Percentiles rank a stretch among this genome's conserved stretches.
phyloP scores from a whole-genome alignment of 2,888 invertebrate genomes.

The Leptopilina drosophilae region DNA sequence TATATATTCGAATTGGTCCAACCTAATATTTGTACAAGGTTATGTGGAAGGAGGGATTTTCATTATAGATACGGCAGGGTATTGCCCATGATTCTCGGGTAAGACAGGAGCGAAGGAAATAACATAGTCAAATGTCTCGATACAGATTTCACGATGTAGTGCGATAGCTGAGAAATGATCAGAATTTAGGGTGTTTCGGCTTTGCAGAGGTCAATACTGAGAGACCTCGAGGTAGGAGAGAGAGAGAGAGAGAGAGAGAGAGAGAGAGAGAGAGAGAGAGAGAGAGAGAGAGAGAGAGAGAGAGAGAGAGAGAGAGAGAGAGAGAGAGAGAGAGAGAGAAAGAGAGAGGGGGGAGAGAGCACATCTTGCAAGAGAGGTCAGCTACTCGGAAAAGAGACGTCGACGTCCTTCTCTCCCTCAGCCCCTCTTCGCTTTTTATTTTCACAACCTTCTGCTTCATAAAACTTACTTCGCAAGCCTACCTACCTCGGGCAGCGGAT shows the following conservation, averaged over 20 bases:
- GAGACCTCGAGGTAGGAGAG: not conserved
- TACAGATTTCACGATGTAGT: not conserved
- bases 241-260: not conserved
- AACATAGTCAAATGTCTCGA: conserved; percentile 11
- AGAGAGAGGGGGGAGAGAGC: not conserved
- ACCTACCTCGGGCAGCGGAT: conserved; percentile 66
- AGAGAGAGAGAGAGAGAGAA: not conserved
- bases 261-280: not conserved
- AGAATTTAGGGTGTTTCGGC: conserved; percentile 26
- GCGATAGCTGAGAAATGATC: not conserved
- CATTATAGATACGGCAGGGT: conserved; percentile 1
- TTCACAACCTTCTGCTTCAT: conserved; percentile 47
- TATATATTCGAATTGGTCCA: conserved; percentile 14
- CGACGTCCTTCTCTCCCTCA: not conserved
- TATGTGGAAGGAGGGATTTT: conserved; percentile 22
- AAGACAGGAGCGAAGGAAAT: conserved; percentile 14
- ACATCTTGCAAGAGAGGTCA: conserved; percentile 15
- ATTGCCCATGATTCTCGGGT: not conserved
- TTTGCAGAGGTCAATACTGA: conserved; percentile 22
- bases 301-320: not conserved
- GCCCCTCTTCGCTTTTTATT: conserved; percentile 1
- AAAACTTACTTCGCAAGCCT: conserved; percentile 62
- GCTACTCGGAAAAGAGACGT: conserved; percentile 26
- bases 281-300: not conserved
- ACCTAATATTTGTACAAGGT: not conserved